Evolutionary conservation across 2,888 invertebrate genomes (phyloP).

Genomic region (Drosophila ustulata): DNA sequence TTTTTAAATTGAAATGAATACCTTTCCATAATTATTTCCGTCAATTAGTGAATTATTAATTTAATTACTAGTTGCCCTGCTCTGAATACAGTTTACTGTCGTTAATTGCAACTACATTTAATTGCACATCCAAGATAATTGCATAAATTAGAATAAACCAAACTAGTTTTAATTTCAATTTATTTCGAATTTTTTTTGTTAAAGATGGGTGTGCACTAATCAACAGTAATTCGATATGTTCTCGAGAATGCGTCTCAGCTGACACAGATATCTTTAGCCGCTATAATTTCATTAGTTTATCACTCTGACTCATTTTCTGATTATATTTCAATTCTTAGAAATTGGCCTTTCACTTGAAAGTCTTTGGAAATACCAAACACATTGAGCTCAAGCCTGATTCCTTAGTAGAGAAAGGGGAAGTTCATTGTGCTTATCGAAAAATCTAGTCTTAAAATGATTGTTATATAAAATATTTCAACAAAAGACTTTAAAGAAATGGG

Average conservation of each 20-base stretch:
- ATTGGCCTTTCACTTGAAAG: not conserved
- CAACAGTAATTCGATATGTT: too few relatives aligned
- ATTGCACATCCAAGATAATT: too few relatives aligned
- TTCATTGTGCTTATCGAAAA: not conserved
- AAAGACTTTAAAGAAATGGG: too few relatives aligned
- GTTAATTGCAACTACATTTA: too few relatives aligned
- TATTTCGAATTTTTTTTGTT: too few relatives aligned
- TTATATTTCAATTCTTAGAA: conserved; percentile 3
- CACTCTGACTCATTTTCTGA: not conserved
- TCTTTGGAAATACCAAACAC: not conserved
- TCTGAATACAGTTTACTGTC: too few relatives aligned
- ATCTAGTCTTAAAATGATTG: not conserved
- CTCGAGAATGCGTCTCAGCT: not conserved
- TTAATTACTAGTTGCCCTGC: not conserved
- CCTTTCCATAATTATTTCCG: not conserved
- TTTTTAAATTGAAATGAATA: not conserved
- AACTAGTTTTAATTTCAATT: too few relatives aligned
- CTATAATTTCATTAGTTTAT: not conserved
- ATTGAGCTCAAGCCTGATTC: not conserved
- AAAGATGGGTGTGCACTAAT: too few relatives aligned
- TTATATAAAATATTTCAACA: too few relatives aligned
- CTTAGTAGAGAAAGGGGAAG: not conserved
- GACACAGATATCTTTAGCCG: not conserved
- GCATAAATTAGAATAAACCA: too few relatives aligned
- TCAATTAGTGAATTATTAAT: not conserved